These are phyloP conservation scores for Lomographa bimaculata DNA, from an alignment of 2,888 invertebrate genomes.

Conservation along the genomic window DNA sequence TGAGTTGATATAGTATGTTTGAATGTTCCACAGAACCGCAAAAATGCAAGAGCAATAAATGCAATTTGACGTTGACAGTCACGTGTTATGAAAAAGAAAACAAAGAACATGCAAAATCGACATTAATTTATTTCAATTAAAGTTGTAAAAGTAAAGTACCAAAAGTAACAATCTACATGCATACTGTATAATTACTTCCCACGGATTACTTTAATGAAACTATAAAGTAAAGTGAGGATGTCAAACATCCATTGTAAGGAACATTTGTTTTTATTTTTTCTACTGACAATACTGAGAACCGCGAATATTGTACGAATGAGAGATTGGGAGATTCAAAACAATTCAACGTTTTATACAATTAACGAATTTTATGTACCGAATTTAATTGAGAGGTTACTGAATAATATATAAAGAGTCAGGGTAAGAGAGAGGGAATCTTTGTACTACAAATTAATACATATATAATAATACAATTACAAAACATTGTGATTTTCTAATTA, in stretches of 20 bases:
- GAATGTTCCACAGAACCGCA: too few species aligned
- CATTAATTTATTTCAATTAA: conserved; percentile 6
- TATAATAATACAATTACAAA: too few species aligned
- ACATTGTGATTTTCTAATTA: too few species aligned
- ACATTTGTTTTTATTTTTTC: conserved; percentile 26
- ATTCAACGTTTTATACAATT: not conserved
- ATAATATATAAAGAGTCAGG: too few species aligned
- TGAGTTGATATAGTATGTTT: too few species aligned
- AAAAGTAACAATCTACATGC: not conserved
- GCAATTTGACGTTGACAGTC: too few species aligned
- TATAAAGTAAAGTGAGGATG: conserved; percentile 22
- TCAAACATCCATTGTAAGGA: conserved; percentile 31
- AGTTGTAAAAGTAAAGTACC: not conserved
- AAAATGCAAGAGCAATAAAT: too few species aligned
- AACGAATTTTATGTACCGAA: too few species aligned
- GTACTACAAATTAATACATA: too few species aligned
- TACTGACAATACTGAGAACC: conserved; percentile 36
- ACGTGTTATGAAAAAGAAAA: too few species aligned
- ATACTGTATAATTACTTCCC: conserved; percentile 23
- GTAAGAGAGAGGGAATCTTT: too few species aligned
- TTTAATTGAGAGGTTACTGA: too few species aligned
- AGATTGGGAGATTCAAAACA: conserved; percentile 27
- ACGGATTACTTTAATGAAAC: conserved; percentile 24
- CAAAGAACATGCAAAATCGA: conserved; percentile 6
- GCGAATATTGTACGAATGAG: conserved; percentile 24